Evolutionary conservation across 2,888 invertebrate species (phyloP).

Genomic region (Apotomis capreana): DNA sequence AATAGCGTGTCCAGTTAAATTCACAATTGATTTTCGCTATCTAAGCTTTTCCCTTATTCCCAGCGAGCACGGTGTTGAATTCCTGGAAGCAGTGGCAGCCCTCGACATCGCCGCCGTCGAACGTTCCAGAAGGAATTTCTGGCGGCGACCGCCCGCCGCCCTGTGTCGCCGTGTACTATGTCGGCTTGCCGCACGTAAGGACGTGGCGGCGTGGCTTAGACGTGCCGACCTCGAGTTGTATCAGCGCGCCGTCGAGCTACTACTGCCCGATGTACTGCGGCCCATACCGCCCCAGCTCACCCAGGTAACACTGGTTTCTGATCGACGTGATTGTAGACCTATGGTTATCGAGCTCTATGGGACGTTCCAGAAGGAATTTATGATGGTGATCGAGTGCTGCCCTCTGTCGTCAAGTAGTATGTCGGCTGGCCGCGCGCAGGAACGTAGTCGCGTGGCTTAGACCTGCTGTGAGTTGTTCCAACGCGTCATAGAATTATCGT

Average conservation of each 20-base stretch:
- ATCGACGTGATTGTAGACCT: too few relatives aligned
- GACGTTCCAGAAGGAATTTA: conserved; percentile 95
- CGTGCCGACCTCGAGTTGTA: conserved; percentile 96
- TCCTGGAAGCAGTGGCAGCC: conserved; percentile 95
- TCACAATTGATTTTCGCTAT: too few relatives aligned
- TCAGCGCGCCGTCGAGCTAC: conserved; percentile 97
- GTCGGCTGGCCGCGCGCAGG: neutral
- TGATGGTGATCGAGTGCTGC: conserved; percentile 90
- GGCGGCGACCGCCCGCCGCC: conserved; percentile 90
- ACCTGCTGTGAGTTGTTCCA: conserved; percentile 97
- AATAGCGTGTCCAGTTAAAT: too few relatives aligned
- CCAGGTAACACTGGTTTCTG: conserved; percentile 89
- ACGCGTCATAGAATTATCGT: conserved; percentile 81
- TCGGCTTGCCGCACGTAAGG: conserved; percentile 84
- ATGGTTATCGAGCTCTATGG: conserved; percentile 71
- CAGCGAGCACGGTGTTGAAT: conserved; percentile 86
- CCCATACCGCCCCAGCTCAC: conserved; percentile 97
- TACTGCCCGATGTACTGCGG: conserved; percentile 97
- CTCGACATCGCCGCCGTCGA: conserved; percentile 96
- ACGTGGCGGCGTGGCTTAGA: conserved; percentile 91
- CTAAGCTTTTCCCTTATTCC: too few relatives aligned
- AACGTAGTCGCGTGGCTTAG: conserved; percentile 80
- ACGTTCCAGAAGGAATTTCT: conserved; percentile 95
- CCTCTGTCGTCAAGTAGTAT: conserved; percentile 89
- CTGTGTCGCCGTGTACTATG: conserved; percentile 97